phyloP scores from a whole-genome alignment of 2,797 vertebrate species.

The Gobionotothen gibberifrons region DNA sequence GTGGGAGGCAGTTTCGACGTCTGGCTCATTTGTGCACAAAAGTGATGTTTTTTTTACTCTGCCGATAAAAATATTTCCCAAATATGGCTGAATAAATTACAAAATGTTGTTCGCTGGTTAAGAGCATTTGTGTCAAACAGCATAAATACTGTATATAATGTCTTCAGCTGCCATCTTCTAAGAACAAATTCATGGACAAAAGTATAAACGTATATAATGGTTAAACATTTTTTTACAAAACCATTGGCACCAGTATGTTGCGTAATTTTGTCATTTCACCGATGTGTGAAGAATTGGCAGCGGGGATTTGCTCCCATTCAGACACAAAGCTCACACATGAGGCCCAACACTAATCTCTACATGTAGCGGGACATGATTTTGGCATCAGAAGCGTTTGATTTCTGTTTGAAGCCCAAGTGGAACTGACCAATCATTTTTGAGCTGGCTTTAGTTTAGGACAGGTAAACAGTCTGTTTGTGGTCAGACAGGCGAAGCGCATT shows the following conservation, averaged over 20 bases:
- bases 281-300: background rate
- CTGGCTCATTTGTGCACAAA: background rate
- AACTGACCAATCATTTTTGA: too few species aligned
- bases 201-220: background rate
- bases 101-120: too few species aligned
- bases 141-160: too few species aligned
- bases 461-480: too few species aligned
- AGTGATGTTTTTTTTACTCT: background rate
- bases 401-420: too few species aligned
- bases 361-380: too few species aligned
- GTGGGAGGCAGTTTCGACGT: slow-evolving; percentile 40
- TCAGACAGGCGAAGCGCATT: too few species aligned
- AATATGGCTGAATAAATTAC: background rate
- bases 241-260: background rate
- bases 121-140: too few species aligned
- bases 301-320: background rate
- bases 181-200: too few species aligned
- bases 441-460: too few species aligned
- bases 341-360: background rate
- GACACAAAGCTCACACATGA: background rate
- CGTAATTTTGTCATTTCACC: background rate
- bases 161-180: too few species aligned
- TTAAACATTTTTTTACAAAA: background rate
- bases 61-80: background rate
- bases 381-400: too few species aligned